Percentiles rank a stretch among this genome's conserved stretches.
Evolutionary conservation across 2,113 vertebrate genomes (phyloP).

Genomic region (Poeciliopsis prolifica): DNA sequence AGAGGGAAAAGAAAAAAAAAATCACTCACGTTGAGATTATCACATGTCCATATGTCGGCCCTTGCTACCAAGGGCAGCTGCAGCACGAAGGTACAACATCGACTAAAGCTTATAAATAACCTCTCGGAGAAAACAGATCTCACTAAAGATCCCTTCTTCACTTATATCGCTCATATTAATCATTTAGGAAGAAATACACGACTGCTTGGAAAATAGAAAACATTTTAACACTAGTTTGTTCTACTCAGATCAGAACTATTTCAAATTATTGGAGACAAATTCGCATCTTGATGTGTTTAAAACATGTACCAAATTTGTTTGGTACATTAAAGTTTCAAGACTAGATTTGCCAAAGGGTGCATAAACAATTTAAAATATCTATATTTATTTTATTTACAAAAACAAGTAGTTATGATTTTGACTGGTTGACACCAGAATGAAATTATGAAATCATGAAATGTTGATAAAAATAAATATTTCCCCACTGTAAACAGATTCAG

Average conservation of each 20-base stretch:
- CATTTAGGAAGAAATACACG: not conserved
- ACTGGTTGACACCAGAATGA: not conserved
- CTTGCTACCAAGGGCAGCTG: conserved; percentile 20
- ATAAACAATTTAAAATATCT: not conserved
- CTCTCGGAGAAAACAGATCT: not conserved
- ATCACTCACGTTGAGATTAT: conserved; percentile 52
- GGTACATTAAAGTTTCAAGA: no score
- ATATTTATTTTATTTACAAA: not conserved
- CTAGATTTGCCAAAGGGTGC: no score
- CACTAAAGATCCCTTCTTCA: conserved; percentile 4
- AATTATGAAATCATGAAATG: not conserved
- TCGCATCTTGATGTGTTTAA: not conserved
- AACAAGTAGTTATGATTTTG: not conserved
- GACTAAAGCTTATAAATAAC: conserved; percentile 28
- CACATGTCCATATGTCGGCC: conserved; percentile 46
- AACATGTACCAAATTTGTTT: not conserved
- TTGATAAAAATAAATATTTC: not conserved
- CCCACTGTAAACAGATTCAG: not conserved
- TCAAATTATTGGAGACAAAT: not conserved
- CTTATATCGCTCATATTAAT: not conserved
- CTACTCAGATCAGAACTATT: not conserved
- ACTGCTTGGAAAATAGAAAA: not conserved
- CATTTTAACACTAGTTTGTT: not conserved
- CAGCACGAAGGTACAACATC: conserved; percentile 26
- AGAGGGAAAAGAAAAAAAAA: conserved; percentile 16